Conservation (phyloP, 1,140 invertebrate genomes). For the Pseudachorutes palmiensis region DNA sequence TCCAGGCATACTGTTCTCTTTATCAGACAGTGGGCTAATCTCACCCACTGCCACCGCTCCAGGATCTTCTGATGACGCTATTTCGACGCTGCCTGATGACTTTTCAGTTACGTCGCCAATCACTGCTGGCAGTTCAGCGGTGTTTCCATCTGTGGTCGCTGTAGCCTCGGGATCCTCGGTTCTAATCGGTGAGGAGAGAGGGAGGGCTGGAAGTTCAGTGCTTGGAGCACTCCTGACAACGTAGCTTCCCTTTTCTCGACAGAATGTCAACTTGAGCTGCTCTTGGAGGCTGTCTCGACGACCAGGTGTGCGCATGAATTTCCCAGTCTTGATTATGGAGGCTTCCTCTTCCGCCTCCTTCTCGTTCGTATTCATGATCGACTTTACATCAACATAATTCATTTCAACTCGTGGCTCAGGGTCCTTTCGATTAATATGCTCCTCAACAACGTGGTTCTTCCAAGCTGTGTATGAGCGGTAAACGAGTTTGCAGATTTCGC, state of each 20-base stretch:
- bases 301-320: neutral
- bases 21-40: neutral
- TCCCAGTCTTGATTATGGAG: neutral
- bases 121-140: slow-evolving; percentile 10
- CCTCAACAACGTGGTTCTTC: slow-evolving; percentile 18
- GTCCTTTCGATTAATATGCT: slow-evolving; percentile 26
- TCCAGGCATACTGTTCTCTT: neutral
- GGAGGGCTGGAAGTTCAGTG: too few species aligned
- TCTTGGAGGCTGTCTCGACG: slow-evolving; percentile 14
- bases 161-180: slow-evolving; percentile 12
- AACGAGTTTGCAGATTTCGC: slow-evolving; percentile 2
- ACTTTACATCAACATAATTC: slow-evolving; percentile 21
- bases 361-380: neutral
- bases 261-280: slow-evolving; percentile 25
- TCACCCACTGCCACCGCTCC: neutral
- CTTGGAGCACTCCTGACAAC: slow-evolving; percentile 27
- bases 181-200: too few species aligned
- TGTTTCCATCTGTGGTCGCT: neutral
- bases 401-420: slow-evolving; percentile 26
- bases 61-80: neutral
- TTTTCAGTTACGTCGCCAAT: neutral
- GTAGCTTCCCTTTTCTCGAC: slow-evolving; percentile 25
- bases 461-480: slow-evolving; percentile 19
- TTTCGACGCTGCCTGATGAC: neutral
- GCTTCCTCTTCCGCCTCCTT: neutral